Percentiles rank a stretch among this genome's conserved stretches.
These are phyloP conservation scores for Pedicia rivosa DNA, from an alignment of 2,888 invertebrate species.

Conservation along the genomic window DNA sequence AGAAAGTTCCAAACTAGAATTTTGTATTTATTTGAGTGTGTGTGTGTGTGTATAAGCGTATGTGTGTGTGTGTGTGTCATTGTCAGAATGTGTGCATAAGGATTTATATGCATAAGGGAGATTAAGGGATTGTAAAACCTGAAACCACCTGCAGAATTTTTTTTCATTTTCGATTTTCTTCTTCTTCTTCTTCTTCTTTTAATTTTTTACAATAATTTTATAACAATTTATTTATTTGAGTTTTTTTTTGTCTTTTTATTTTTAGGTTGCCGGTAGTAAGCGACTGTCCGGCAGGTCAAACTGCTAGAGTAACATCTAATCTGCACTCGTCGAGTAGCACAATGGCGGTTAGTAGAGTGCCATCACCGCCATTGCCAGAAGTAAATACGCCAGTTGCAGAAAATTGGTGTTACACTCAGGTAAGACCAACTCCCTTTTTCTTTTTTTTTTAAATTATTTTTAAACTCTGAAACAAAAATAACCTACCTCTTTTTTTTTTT, in stretches of 20 bases:
- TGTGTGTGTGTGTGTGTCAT: too few species aligned
- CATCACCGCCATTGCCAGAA: slow-evolving; percentile 89
- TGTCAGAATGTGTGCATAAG: too few species aligned
- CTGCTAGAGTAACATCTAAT: slow-evolving; percentile 76
- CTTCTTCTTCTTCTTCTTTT: neutral
- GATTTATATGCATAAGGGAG: too few species aligned
- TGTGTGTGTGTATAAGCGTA: too few species aligned
- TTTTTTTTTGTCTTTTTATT: slow-evolving; percentile 19
- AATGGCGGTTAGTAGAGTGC: slow-evolving; percentile 93
- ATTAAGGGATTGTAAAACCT: too few species aligned
- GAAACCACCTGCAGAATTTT: too few species aligned
- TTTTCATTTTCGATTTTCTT: too few species aligned
- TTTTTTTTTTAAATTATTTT: neutral
- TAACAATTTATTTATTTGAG: neutral
- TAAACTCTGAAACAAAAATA: neutral
- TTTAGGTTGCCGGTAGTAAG: slow-evolving; percentile 62
- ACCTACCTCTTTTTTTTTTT: too few species aligned
- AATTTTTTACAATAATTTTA: neutral
- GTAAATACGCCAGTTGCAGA: slow-evolving; percentile 96
- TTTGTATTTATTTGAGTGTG: too few species aligned
- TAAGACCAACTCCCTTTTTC: slow-evolving; percentile 32
- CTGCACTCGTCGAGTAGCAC: slow-evolving; percentile 68
- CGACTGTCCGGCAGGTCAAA: slow-evolving; percentile 63
- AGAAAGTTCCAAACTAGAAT: too few species aligned
- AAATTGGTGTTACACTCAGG: slow-evolving; percentile 99